These are phyloP conservation scores for Tinea trinotella DNA, from an alignment of 2,888 invertebrate species.

Conservation along the genomic window DNA sequence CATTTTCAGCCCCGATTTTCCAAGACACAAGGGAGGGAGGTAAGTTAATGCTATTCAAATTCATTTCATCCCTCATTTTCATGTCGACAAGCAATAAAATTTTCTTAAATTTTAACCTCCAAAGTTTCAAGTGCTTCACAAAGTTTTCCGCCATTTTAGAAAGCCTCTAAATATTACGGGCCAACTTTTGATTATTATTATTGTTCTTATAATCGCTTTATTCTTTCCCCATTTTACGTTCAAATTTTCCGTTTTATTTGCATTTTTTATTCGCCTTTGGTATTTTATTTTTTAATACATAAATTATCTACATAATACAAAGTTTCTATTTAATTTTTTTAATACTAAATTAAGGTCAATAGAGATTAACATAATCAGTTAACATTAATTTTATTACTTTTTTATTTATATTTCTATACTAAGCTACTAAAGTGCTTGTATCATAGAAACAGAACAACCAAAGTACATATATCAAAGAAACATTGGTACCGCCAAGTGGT, in stretches of 20 bases:
- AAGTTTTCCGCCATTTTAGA: slow-evolving; percentile 7
- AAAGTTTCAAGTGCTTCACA: slow-evolving; percentile 8
- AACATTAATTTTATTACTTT: too few species aligned
- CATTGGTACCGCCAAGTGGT: too few species aligned
- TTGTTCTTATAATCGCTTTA: slow-evolving; percentile 17
- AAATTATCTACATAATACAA: too few species aligned
- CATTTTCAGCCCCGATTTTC: slow-evolving; percentile 81
- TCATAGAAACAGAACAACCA: too few species aligned
- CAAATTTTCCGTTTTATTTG: background rate
- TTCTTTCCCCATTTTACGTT: background rate
- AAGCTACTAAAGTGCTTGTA: too few species aligned
- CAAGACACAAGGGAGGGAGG: slow-evolving; percentile 91
- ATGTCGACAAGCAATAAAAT: slow-evolving; percentile 17
- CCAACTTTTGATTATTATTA: slow-evolving; percentile 17
- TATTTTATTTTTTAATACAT: too few species aligned
- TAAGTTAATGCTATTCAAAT: slow-evolving; percentile 39
- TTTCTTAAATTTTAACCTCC: slow-evolving; percentile 10
- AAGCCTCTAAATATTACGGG: slow-evolving; percentile 16
- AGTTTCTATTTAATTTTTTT: too few species aligned
- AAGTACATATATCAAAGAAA: too few species aligned
- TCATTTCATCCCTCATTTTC: slow-evolving; percentile 15
- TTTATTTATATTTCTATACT: too few species aligned
- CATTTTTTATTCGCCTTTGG: background rate
- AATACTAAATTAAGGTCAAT: too few species aligned
- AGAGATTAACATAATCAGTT: too few species aligned